Percentiles rank a stretch among this genome's conserved stretches.
These are phyloP conservation scores for Drosophila nebulosa DNA, from an alignment of 1,140 invertebrate species.

Conservation along the genomic window DNA sequence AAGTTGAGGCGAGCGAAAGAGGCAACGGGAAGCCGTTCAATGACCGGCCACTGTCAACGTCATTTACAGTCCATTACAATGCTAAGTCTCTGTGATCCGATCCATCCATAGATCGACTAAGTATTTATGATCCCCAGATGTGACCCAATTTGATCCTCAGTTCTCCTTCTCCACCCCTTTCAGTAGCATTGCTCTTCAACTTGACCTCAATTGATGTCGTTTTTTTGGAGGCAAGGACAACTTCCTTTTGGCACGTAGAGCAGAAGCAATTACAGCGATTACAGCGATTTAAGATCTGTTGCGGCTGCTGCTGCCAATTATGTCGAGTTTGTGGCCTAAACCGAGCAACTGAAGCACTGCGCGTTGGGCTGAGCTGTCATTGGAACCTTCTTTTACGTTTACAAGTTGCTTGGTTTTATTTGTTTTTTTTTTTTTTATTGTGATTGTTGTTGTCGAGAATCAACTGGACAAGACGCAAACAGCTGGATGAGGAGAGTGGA, in stretches of 20 bases:
- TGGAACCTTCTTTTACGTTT: constrained; percentile 16
- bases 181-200: constrained; percentile 44
- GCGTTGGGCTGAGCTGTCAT: background rate
- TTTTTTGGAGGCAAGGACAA: constrained; percentile 35
- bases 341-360: constrained; percentile 4
- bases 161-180: background rate
- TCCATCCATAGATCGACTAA: background rate
- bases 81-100: constrained; percentile 18
- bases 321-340: background rate
- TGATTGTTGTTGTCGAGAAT: constrained; percentile 42
- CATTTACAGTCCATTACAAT: constrained; percentile 20
- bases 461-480: constrained; percentile 14
- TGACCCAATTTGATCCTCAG: constrained; percentile 10
- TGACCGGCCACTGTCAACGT: constrained; percentile 2
- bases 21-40: background rate
- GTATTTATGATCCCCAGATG: constrained; percentile 5
- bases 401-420: constrained; percentile 25
- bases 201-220: constrained; percentile 52
- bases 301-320: constrained; percentile 33
- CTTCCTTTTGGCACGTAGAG: constrained; percentile 26
- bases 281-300: constrained; percentile 30
- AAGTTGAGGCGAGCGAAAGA: background rate
- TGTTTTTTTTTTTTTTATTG: background rate
- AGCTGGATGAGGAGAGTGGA: background rate
- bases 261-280: constrained; percentile 33